Conservation (phyloP, 2,888 invertebrate genomes). For the Uropetala carovei region DNA sequence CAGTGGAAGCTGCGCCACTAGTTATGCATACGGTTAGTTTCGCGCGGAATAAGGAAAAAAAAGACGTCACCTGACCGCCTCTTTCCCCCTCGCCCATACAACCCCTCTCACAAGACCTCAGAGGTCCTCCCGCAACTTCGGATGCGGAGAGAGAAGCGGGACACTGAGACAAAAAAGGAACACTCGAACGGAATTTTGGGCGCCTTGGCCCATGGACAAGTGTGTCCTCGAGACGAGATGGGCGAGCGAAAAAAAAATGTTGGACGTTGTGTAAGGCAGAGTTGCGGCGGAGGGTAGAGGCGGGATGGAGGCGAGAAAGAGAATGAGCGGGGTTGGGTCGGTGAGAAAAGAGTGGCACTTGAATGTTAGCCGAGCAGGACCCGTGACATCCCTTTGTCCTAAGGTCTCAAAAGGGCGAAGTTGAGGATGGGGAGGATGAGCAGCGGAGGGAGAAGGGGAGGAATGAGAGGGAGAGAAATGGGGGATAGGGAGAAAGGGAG, state of each 20-base stretch:
- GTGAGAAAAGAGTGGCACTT: not conserved
- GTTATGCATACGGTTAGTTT: not conserved
- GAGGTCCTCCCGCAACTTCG: not conserved
- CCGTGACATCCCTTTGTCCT: slow-evolving; percentile 22
- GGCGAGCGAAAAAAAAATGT: not conserved
- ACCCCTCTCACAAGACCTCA: not conserved
- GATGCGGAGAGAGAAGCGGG: no score
- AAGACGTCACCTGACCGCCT: not conserved
- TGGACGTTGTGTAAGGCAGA: slow-evolving; percentile 30
- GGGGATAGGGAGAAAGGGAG: not conserved
- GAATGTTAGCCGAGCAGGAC: not conserved
- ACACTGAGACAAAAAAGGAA: not conserved
- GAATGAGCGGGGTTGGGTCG: not conserved
- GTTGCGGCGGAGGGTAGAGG: slow-evolving; percentile 26
- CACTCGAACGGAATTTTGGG: not conserved
- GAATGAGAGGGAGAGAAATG: not conserved
- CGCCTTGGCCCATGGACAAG: slow-evolving; percentile 6
- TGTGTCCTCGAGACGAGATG: not conserved
- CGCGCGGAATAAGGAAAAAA: not conserved
- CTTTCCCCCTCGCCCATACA: not conserved
- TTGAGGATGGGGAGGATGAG: not conserved
- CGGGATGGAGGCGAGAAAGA: not conserved
- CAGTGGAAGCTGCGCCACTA: not conserved
- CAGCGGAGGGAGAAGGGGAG: not conserved
- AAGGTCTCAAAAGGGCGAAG: slow-evolving; percentile 28